Base-by-base conservation (phyloP, 2,888 invertebrate genomes). In the Cryptus armator region DNA sequence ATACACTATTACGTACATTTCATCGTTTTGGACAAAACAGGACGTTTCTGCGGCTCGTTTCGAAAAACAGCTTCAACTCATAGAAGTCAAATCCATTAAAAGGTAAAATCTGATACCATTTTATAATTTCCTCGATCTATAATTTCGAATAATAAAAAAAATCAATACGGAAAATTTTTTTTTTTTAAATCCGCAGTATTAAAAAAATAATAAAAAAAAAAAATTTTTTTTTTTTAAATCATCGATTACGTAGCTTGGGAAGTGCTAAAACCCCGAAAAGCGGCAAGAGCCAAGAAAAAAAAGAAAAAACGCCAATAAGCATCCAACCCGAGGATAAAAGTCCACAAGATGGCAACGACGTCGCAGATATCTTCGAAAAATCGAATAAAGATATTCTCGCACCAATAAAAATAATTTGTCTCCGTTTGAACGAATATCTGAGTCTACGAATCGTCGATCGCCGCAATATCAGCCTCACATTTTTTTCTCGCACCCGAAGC, bases 341-440 rank as follows among this genome's bases (percentile, higher is more conserved):
- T 37, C 37, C 37, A 48, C n/a, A n/a, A 12, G 56, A 48, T 12
- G 43, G n/a, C 6, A 19, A n/a, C 46, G 62, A 46, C 3, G 29
- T 19, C 3, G 51, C 12, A 7, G 24, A 67, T 44, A 46, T 59
- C 46, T 16, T 67, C 81, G 37, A 67, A 48, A 19, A 59, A 44
- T 62, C 37, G 0, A 68, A 24, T n/a, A 68, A 68, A 24, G 80
- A 77, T 5, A 77, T 77, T 53, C 66, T 83, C 3, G 72, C 19
- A 12, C 74, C 84, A n/a, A 71, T 90, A 1, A 89, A 88, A 76
- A 72, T 76, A n/a, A 87, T 91, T 44, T 89, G 89, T 66, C 70
- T 91, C 43, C 90, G 83, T 12, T n/a, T 91, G 62, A 91, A 90
- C 72, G 72, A 89, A 43, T 87, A 85, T 32, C 70, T 91, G 29